phyloP scores from a whole-genome alignment of 1,140 invertebrate species.

The Pogonomyrmex barbatus region DNA sequence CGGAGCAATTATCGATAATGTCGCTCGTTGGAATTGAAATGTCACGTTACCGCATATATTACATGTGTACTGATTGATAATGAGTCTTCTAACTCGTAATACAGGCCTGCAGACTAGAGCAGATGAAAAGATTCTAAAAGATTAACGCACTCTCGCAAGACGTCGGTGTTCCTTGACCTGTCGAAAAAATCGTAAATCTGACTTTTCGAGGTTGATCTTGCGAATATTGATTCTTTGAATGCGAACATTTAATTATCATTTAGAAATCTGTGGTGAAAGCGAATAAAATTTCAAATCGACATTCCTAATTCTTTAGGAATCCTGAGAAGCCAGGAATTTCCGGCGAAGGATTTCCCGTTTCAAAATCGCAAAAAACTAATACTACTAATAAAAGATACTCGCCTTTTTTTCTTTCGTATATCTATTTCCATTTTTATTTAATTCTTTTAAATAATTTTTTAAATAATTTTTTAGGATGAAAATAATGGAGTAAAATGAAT shows the following conservation, averaged over 20 bases:
- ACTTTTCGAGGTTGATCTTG: too few relatives aligned
- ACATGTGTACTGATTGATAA: neutral
- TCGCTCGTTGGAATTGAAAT: neutral
- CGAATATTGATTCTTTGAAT: too few relatives aligned
- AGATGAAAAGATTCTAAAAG: neutral
- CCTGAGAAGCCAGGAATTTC: neutral
- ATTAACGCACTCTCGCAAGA: neutral
- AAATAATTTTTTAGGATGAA: conserved; percentile 31
- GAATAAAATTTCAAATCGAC: too few relatives aligned
- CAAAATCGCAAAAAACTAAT: neutral
- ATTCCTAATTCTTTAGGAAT: neutral
- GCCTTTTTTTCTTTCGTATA: neutral
- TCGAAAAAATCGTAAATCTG: neutral
- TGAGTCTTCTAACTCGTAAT: neutral
- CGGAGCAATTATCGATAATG: conserved; percentile 14
- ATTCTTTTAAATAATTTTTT: neutral
- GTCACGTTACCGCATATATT: neutral
- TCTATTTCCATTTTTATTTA: neutral
- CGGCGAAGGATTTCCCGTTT: neutral
- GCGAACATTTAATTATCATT: too few relatives aligned
- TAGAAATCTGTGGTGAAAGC: too few relatives aligned
- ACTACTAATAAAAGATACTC: neutral
- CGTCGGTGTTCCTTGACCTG: neutral
- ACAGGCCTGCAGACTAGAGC: neutral
- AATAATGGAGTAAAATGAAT: conserved; percentile 57